These are phyloP conservation scores for Mythimna albipuncta DNA, from an alignment of 2,888 invertebrate genomes.

Conservation along the genomic window DNA sequence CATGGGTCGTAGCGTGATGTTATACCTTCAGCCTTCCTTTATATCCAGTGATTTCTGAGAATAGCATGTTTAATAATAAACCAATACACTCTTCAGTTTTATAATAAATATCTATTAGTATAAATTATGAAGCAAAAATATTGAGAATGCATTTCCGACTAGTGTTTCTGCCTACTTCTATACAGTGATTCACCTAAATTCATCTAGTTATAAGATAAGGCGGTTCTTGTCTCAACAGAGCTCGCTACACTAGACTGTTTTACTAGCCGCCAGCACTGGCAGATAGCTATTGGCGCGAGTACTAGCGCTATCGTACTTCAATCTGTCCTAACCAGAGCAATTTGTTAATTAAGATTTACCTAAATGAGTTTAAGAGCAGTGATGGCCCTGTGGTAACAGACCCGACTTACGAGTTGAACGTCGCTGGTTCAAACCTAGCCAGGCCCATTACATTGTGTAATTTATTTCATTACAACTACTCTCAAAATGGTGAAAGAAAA, in stretches of 20 bases:
- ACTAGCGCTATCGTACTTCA: slow-evolving; percentile 33
- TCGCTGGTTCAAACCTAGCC: no score
- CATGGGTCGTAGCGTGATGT: no score
- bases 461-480: no score
- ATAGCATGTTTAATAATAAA: no score
- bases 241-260: slow-evolving; percentile 28
- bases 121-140: not conserved
- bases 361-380: not conserved
- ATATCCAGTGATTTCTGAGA: no score
- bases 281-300: slow-evolving; percentile 28
- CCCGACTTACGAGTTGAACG: not conserved
- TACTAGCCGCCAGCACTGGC: slow-evolving; percentile 35
- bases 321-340: slow-evolving; percentile 25
- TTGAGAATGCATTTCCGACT: not conserved
- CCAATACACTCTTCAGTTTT: no score
- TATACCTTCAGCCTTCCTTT: no score
- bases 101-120: no score
- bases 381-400: not conserved
- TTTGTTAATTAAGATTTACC: slow-evolving; percentile 38
- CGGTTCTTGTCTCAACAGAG: slow-evolving; percentile 51
- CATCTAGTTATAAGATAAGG: slow-evolving; percentile 50
- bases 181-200: slow-evolving; percentile 27
- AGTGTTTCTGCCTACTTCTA: slow-evolving; percentile 5
- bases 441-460: not conserved
- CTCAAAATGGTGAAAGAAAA: no score